phyloP scores from a whole-genome alignment of 2,113 vertebrate species.

The Cavia aperea region DNA sequence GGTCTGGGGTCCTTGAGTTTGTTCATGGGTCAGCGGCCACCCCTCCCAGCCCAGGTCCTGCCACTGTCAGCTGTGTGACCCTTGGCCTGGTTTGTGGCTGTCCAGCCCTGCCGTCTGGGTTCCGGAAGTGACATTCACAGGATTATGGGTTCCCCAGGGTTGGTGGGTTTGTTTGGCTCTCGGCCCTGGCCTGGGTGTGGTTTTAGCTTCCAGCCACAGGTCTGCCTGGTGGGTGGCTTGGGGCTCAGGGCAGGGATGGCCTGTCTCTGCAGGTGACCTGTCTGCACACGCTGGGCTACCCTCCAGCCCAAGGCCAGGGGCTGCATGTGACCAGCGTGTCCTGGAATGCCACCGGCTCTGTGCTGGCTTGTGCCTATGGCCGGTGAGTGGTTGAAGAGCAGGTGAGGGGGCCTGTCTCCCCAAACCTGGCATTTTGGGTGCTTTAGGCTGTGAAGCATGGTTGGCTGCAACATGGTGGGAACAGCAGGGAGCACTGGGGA shows the following conservation, averaged over 20 bases:
- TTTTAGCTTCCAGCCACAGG: background rate
- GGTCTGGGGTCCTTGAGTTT: background rate
- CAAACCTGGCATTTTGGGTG: background rate
- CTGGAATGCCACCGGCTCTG: slow-evolving; percentile 89
- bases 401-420: background rate
- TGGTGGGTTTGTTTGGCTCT: background rate
- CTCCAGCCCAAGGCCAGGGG: slow-evolving; percentile 76
- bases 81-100: background rate
- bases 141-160: background rate
- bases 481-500: background rate
- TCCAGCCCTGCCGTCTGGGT: background rate
- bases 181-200: background rate
- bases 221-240: background rate
- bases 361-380: slow-evolving; percentile 88
- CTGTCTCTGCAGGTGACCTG: slow-evolving; percentile 81
- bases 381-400: slow-evolving; percentile 77
- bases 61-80: background rate
- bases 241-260: background rate
- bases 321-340: slow-evolving; percentile 89
- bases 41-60: background rate
- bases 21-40: background rate
- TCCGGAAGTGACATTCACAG: background rate
- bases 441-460: background rate
- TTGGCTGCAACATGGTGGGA: background rate
- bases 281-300: slow-evolving; percentile 81